Evolutionary conservation across 1,140 invertebrate species (phyloP), one percentile per base, ranked within the genome.

Genomic region (Sweltsa coloradensis): DNA sequence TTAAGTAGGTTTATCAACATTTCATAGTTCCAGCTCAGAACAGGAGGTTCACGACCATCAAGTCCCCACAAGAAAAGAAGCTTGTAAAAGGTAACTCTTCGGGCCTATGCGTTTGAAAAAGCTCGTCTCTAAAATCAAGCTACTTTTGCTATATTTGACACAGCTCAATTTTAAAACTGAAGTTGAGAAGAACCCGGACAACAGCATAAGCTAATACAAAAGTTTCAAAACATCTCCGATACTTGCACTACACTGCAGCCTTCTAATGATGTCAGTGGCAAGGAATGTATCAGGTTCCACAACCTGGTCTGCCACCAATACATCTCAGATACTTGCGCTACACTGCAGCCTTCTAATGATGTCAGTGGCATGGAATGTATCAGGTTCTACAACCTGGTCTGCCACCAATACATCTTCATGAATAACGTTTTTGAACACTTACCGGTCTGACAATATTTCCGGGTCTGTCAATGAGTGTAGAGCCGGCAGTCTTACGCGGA

Each of bases 391-490:
- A 41, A 6, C 13, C 6, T 19, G 11, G 14, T n/a, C 19, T 23
- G 3, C 11, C 11, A 11, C 16, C 11, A 6, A 7, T 5, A 16
- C 5, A n/a, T 19, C 14, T 14, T 16, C 5, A 41, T 9, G 5
- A n/a, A 14, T 23, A 18, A n/a, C n/a, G n/a, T 21, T n/a, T 24
- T 11, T 14, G 5, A 41, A 24, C 5, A 44, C 77, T 81, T 64
- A 83, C 81, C 47, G 79, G 79, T 73, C 74, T 72, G 47, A 73
- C 60, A 51, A 81, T 74, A 59, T 75, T 79, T 5, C 78, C 69
- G 0, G 79, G 79, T 55, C 79, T 71, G 53, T 83, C 74, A 34
- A 83, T 63, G 53, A 83, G 64, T 37, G 64, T 69, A 1, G 71
- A 68, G 13, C 64, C 67, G 26, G 69, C 69, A 67, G 73, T 57